Evolutionary conservation across 1,140 invertebrate genomes (phyloP), one percentile per base, ranked within the genome.

Genomic region (Drosophila sturtevanti): DNA sequence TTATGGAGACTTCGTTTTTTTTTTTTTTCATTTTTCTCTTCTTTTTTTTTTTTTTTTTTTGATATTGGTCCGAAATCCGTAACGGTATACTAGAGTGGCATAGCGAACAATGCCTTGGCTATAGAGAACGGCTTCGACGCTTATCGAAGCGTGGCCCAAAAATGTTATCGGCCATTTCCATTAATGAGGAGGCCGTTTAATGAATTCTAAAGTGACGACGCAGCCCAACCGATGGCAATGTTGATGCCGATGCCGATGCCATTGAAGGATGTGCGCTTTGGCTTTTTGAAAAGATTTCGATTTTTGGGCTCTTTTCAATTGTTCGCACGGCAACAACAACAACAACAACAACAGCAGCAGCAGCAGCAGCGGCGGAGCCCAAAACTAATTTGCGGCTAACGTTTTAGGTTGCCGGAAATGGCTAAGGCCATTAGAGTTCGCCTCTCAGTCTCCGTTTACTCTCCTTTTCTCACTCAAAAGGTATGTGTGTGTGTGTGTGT

Each of bases 151-250:
- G 73, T 89, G 69, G 84, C 84, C 77, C 80, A 80, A 89, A 80
- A 89, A 77, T 82, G 84, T 89, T 89, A 89, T 89, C 84, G 85
- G 84, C 85, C 84, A 89, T 89, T 89, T 89, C 84, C 84, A 89
- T 89, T 89, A 89, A 89, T 78, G 84, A 89, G 85, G 71, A 70
- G 77, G 65, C 85, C 84, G 84, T 89, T 89, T 89, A 89, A 89
- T 89, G 84, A 89, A 89, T 89, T 84, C 84, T 79, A 87, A 87
- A 87, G 85, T 79, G 79, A 77, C 59, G 63, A 44, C 72, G 65
- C 48, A 37, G 67, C 51, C 62, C 9, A 24, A 54, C 12, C 65
- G 14, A 6, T 38, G 34, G 18, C 67, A 44, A 44, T 35, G 65
- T n/a, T n/a, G n/a, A n/a, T n/a, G n/a, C 12, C 65, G 14, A 6